Base-by-base conservation (phyloP, 2,797 vertebrate genomes). In the Rhinichthys osculus region DNA sequence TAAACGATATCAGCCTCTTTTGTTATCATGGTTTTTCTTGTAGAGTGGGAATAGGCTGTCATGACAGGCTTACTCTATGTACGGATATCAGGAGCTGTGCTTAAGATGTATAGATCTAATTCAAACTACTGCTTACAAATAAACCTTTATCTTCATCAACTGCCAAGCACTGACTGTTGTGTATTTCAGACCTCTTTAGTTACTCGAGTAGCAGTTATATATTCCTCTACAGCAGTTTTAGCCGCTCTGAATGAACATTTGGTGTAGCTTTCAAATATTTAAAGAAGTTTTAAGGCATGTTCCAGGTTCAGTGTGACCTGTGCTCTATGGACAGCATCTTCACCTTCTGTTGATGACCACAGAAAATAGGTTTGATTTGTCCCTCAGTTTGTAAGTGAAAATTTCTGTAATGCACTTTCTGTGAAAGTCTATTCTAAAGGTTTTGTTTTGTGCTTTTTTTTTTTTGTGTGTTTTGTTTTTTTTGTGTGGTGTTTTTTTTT, bases 51-150 rank as follows among this genome's bases (percentile, higher is more conserved):
- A 93, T 95, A 95, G 93, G 78, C 91, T 94, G 91, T 96, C 92
- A 95, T 93, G 89, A 94, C 93, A 95, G 95, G 93, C 95, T 93
- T 92, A 95, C 86, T 85, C 66, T 66, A 95, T 98, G 96, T 98
- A 96, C 95, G 96, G 93, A 94, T 94, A 89, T 92, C 91, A 89
- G 93, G 93, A 97, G 95, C 95, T 95, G 95, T 97, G 96, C 97
- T 96, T 96, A 97, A 96, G 96, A 96, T 98, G 97, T 98, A 96
- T 95, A 98, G 96, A 94, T 91, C 86, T 92, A 90, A 92, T 90
- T 95, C 95, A 96, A 85, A 94, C 94, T 93, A 95, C 93, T 97
- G 96, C 96, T 97, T 94, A 96, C 94, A 95, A 96, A 97, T 96
- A 95, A 98, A 99, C 94, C 95, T 95, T 95, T 96, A 93, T 97